Evolutionary conservation across 2,888 invertebrate genomes (phyloP).

Genomic region (Entomobrya multifasciata): DNA sequence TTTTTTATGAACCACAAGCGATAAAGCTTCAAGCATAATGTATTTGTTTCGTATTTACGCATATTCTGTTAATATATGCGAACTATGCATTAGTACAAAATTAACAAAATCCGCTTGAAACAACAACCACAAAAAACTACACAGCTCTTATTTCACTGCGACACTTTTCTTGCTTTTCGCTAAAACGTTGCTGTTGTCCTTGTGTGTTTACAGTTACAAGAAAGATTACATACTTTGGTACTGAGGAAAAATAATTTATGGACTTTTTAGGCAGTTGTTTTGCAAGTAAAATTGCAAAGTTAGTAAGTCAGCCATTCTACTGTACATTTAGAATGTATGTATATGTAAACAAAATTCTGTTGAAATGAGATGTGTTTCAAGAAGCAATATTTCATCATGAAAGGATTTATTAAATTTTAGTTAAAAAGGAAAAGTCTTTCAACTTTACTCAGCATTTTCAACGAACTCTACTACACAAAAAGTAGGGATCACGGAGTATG

Average conservation of each 20-base stretch:
- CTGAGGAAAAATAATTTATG: slow-evolving; percentile 60
- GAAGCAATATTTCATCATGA: slow-evolving; percentile 26
- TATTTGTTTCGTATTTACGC: too few species aligned
- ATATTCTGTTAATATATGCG: too few species aligned
- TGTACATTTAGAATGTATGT: neutral
- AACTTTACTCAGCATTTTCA: neutral
- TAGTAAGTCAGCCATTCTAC: too few species aligned
- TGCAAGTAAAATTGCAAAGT: slow-evolving; percentile 57
- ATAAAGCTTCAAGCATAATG: too few species aligned
- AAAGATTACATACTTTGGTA: too few species aligned
- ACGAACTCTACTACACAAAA: slow-evolving; percentile 11
- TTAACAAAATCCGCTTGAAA: too few species aligned
- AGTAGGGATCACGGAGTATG: neutral
- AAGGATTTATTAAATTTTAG: slow-evolving; percentile 34
- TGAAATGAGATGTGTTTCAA: slow-evolving; percentile 18
- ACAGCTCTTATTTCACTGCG: too few species aligned
- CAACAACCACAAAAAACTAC: too few species aligned
- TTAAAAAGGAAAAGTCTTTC: slow-evolving; percentile 9
- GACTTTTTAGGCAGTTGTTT: slow-evolving; percentile 54
- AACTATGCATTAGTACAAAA: too few species aligned
- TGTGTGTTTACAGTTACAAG: slow-evolving; percentile 25
- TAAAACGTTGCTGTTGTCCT: too few species aligned
- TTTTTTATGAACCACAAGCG: neutral
- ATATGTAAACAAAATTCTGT: neutral
- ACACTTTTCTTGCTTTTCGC: too few species aligned